Evolutionary conservation across 1,140 invertebrate genomes (phyloP).

Genomic region (Pachyrhynchus sulphureomaculatus): DNA sequence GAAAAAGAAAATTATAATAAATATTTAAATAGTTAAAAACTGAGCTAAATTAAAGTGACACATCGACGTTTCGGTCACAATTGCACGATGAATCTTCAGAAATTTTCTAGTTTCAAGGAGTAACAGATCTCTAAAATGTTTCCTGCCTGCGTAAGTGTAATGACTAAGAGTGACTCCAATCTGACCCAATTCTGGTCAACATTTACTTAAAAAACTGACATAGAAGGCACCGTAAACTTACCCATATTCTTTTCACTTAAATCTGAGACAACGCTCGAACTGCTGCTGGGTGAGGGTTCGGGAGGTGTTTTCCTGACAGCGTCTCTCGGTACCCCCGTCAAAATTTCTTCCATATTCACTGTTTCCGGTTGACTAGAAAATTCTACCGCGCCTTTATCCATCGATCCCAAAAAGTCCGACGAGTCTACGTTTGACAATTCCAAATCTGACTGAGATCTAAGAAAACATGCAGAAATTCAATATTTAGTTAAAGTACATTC

Average conservation of each 20-base stretch:
- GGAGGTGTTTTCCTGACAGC: constrained; percentile 11
- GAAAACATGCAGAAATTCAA: too few species aligned
- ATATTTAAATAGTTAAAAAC: too few species aligned
- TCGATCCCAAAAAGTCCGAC: constrained; percentile 55
- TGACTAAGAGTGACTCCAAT: too few species aligned
- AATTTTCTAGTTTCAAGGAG: neutral
- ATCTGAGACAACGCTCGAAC: constrained; percentile 42
- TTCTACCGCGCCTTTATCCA: constrained; percentile 51
- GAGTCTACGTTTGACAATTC: constrained; percentile 65
- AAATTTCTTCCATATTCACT: constrained; percentile 56
- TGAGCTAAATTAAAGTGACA: neutral
- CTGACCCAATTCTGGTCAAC: too few species aligned
- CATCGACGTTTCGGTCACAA: too few species aligned
- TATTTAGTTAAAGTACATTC: too few species aligned
- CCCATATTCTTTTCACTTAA: constrained; percentile 62
- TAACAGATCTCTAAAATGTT: neutral
- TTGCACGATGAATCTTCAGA: neutral
- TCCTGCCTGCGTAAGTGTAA: too few species aligned
- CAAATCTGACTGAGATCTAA: constrained; percentile 62
- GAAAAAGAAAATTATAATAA: constrained; percentile 1
- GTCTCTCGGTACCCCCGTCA: constrained; percentile 1
- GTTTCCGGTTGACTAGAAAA: constrained; percentile 15
- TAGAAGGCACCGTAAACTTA: neutral
- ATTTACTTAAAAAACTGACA: neutral
- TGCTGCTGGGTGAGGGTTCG: constrained; percentile 6